Base-by-base conservation (phyloP, 1,140 invertebrate genomes). In the Drosophila pruinosa region DNA sequence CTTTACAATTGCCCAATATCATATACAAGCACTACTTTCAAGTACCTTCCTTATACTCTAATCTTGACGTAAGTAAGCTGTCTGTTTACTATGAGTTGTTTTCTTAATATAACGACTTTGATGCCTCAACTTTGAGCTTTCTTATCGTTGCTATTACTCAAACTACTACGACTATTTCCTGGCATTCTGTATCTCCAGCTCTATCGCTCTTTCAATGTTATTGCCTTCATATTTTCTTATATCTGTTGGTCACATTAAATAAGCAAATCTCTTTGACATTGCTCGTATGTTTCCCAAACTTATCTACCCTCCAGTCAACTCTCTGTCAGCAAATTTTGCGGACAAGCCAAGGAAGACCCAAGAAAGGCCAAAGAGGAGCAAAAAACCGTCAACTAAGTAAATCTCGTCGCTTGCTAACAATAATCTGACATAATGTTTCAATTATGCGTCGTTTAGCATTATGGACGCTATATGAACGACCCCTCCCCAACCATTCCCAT, bases 341-440 rank as follows among this genome's bases (percentile, higher is more conserved):
- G 14, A 22, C 19, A 26, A 38, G 15, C 39, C 22, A 2, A 48
- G 10, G 3, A 17, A 31, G 17, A 10, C 7, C 12, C 12, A 31
- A 22, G 19, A 34, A 36, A 17, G n/a, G 4, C 7, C 15, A 8
- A 14, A 26, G 14, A 52, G 26, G 22, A 15, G 28, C 34, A 38
- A 75, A 78, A 80, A 83, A 83, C 58, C 48, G 74, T 78, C 81
- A 61, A 77, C 81, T 86, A 86, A 80, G 81, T 85, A 86, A 85
- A 85, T 85, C 81, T 85, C 53, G 39, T 28, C 76, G 76, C 68
- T 80, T 86, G 81, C 81, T 75, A 88, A 82, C 78, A 88, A 88
- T 88, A 88, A 88, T 88, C 82, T 88, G 82, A 88, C 82, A 88
- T 88, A 88, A 88, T 88, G 77, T 88, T 88, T 88, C 82, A 88